phyloP scores from a whole-genome alignment of 1,140 invertebrate species.

The Delia radicum region DNA sequence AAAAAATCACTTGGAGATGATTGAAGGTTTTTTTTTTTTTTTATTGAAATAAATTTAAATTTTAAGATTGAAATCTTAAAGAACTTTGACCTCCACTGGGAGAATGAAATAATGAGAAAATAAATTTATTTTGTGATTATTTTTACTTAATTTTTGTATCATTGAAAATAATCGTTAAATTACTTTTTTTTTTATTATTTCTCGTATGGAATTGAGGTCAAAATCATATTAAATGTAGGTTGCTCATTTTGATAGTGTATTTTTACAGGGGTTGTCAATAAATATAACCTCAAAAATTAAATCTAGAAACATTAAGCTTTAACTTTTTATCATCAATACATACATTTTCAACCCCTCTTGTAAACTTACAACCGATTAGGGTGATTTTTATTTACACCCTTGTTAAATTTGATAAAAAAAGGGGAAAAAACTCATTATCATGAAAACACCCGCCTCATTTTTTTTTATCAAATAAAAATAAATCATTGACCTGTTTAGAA shows the following conservation, averaged over 20 bases:
- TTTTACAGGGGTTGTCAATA: conserved; percentile 2
- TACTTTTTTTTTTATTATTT: not conserved
- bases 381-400: conserved; percentile 2
- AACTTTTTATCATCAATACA: too few species aligned
- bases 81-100: conserved; percentile 18
- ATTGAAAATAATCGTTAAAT: conserved; percentile 15
- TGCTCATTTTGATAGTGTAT: not conserved
- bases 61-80: not conserved
- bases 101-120: too few species aligned
- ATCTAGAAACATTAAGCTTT: not conserved
- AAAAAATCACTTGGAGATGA: not conserved
- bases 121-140: too few species aligned
- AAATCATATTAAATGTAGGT: conserved; percentile 19
- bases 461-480: not conserved
- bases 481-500: conserved; percentile 19
- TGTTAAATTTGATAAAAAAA: not conserved
- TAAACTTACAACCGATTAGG: not conserved
- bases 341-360: conserved; percentile 2
- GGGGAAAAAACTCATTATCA: not conserved
- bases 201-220: conserved; percentile 11
- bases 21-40: not conserved
- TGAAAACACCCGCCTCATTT: not conserved
- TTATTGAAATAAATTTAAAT: not conserved
- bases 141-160: too few species aligned
- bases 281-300: conserved; percentile 6